Evolutionary conservation across 2,888 invertebrate genomes (phyloP).

Genomic region (Coleophora flavipennella): DNA sequence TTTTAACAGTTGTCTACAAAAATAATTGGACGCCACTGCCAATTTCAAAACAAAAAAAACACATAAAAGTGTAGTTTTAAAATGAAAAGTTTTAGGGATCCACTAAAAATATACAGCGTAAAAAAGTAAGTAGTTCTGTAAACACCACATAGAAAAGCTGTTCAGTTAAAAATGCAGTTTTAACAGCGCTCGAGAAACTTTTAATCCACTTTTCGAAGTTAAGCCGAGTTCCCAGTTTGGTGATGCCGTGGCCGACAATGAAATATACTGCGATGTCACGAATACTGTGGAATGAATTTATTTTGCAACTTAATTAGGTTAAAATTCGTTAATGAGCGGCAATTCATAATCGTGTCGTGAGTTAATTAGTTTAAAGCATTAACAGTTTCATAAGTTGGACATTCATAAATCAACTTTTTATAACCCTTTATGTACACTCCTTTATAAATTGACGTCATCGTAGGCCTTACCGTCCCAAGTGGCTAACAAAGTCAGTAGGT

Average conservation of each 20-base stretch:
- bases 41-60: too few relatives aligned
- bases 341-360: slow-evolving; percentile 26
- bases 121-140: slow-evolving; percentile 16
- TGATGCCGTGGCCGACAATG: slow-evolving; percentile 38
- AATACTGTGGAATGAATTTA: slow-evolving; percentile 20
- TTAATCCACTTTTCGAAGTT: slow-evolving; percentile 48
- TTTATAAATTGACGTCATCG: too few relatives aligned
- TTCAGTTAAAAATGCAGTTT: slow-evolving; percentile 43
- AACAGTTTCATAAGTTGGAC: too few relatives aligned
- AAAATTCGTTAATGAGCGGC: slow-evolving; percentile 28
- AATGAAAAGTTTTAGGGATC: too few relatives aligned
- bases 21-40: too few relatives aligned
- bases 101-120: slow-evolving; percentile 1
- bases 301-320: slow-evolving; percentile 30
- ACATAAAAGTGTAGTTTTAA: too few relatives aligned
- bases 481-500: too few relatives aligned
- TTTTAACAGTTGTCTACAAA: too few relatives aligned
- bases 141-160: slow-evolving; percentile 22
- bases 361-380: slow-evolving; percentile 6
- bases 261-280: slow-evolving; percentile 27
- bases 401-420: too few relatives aligned
- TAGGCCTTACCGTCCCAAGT: too few relatives aligned
- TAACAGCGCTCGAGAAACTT: slow-evolving; percentile 42
- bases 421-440: background rate
- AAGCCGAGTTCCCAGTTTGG: slow-evolving; percentile 30